Conservation (phyloP, 2,797 vertebrate genomes). For the Acipenser ruthenus region DNA sequence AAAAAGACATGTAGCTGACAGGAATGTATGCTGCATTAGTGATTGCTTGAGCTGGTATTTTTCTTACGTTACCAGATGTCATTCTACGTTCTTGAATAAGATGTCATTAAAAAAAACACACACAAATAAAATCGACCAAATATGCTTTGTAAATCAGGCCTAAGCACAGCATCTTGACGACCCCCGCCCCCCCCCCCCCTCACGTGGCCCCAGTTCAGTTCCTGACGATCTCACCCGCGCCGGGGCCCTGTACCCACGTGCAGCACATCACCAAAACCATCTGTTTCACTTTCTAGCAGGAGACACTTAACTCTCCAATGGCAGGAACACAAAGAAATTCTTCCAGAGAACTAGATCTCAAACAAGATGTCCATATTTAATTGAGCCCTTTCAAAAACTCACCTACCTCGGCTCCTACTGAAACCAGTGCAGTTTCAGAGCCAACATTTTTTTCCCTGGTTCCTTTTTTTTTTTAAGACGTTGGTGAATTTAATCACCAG, state of each 20-base stretch:
- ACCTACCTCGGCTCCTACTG: constrained; percentile 62
- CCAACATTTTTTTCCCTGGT: constrained; percentile 1
- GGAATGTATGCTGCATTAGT: no score
- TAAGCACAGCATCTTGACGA: no score
- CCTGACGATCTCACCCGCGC: constrained; percentile 10
- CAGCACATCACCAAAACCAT: constrained; percentile 34
- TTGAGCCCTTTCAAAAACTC: constrained; percentile 68
- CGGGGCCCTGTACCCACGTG: constrained; percentile 23
- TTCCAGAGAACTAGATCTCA: constrained; percentile 40
- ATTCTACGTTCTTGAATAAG: no score
- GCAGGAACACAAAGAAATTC: constrained; percentile 45
- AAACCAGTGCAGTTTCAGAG: constrained; percentile 39
- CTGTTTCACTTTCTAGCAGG: constrained; percentile 29
- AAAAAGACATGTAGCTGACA: no score
- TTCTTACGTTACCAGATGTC: no score
- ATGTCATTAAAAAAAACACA: no score
- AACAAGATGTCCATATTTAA: constrained; percentile 70
- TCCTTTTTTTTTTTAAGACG: constrained; percentile 38
- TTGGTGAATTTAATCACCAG: constrained; percentile 59
- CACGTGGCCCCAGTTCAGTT: no score
- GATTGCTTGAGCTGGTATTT: no score
- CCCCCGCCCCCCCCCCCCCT: no score
- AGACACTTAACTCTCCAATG: constrained; percentile 28
- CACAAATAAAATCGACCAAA: no score
- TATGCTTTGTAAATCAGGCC: no score